Evolutionary conservation across 2,113 vertebrate genomes (phyloP), one percentile per base, ranked within the genome.

Genomic region (Chloropsis cyanopogon): DNA sequence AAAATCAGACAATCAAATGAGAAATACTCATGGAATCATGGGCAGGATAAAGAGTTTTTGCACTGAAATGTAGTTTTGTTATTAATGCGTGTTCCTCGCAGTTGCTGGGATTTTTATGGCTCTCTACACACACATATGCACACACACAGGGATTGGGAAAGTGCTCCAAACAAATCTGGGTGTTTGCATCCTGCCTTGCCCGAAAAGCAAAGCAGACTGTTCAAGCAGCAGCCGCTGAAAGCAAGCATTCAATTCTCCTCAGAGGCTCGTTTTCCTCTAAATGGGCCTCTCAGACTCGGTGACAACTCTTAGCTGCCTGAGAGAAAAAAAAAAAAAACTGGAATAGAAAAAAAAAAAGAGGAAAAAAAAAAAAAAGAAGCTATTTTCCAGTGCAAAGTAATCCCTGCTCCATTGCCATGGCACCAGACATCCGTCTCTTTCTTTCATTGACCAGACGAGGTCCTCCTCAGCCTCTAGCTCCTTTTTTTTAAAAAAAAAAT

Each of bases 321-420:
- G 94, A 96, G 93, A 96, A 96, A 87, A 92, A 75, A 93, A 95
- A 84, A 97, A 93, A 97, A 96, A 95, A 96, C 42, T 44, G 14
- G 24, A 96, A 88, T 91, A 86, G 81, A 85, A 28, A 65, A 42
- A n/a, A 61, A 72, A 29, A 14, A 11, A 23, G 18, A 4, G 4
- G 12, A n/a, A 50, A 82, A 88, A 95, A 91, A 86, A 94, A 93
- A 96, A 95, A 96, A 96, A 7, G 89, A 97, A 95, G 76, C 95
- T 97, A 95, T 98, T 98, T 98, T 97, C 91, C 97, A 98, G 98
- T 98, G 98, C 98, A 98, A 98, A 98, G 98, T 98, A 98, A 99
- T 98, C 98, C 98, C 97, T 97, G 97, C 96, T 88, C 94, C 95
- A 99, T 98, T 99, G 98, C 99, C 98, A 99, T 98, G 98, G 98